Evolutionary conservation across 2,113 vertebrate genomes (phyloP).

Genomic region (Catagonus wagneri): DNA sequence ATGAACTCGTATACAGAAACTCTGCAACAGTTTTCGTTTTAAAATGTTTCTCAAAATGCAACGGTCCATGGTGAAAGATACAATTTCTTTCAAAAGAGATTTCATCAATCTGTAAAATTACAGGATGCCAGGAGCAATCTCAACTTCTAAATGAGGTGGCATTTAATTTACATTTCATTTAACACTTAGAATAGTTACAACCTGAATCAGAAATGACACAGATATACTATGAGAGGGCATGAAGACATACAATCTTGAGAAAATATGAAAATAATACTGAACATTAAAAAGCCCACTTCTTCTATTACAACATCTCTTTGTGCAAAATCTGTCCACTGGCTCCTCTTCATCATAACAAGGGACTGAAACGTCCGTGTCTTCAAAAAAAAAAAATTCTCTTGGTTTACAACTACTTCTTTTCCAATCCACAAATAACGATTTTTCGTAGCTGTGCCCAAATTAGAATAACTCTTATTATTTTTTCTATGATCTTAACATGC

Average conservation of each 20-base stretch:
- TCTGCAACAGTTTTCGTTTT: background rate
- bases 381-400: background rate
- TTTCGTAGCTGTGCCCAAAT: background rate
- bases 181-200: background rate
- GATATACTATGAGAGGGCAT: background rate
- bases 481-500: constrained; percentile 23
- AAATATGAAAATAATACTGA: background rate
- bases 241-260: background rate
- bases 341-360: background rate
- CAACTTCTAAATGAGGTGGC: background rate
- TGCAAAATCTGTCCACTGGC: background rate
- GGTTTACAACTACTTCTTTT: background rate
- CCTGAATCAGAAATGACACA: background rate
- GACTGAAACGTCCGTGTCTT: background rate
- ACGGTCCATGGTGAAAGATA: background rate
- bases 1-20: background rate
- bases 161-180: background rate
- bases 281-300: background rate
- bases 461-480: constrained; percentile 22
- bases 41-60: background rate
- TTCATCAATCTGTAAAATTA: background rate
- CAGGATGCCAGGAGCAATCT: background rate
- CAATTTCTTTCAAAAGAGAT: background rate
- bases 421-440: constrained; percentile 32
- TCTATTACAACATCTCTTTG: background rate